phyloP scores from a whole-genome alignment of 2,888 invertebrate species.

The Lithodes maja region DNA sequence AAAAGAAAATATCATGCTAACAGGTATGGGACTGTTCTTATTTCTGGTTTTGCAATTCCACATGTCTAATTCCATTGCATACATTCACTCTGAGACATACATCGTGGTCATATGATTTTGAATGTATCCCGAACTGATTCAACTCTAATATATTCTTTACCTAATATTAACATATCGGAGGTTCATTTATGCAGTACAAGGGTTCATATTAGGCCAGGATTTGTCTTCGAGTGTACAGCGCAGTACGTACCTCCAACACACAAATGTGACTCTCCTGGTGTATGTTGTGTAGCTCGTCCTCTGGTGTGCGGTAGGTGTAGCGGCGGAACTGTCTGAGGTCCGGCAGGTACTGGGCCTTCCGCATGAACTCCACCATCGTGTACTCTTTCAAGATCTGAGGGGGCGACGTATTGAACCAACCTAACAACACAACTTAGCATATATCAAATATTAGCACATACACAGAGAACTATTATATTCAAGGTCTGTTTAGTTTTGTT shows the following conservation, averaged over 20 bases:
- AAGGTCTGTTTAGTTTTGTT: too few relatives aligned
- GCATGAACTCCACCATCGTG: slow-evolving; percentile 43
- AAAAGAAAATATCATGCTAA: too few relatives aligned
- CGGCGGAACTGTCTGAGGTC: slow-evolving; percentile 17
- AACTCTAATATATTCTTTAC: too few relatives aligned
- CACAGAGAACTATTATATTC: background rate
- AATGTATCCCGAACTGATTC: too few relatives aligned
- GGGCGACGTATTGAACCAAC: background rate
- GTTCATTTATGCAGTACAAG: too few relatives aligned
- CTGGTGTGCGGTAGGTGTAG: background rate
- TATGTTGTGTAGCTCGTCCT: background rate
- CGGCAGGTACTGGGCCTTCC: slow-evolving; percentile 25
- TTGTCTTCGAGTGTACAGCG: background rate
- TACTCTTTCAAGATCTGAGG: slow-evolving; percentile 37
- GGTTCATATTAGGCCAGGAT: too few relatives aligned
- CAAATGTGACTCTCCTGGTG: slow-evolving; percentile 11
- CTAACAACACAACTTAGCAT: background rate
- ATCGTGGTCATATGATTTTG: too few relatives aligned
- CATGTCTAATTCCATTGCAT: too few relatives aligned
- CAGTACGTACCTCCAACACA: slow-evolving; percentile 8
- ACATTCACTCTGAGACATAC: too few relatives aligned
- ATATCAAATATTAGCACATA: background rate
- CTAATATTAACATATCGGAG: too few relatives aligned
- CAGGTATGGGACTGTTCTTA: too few relatives aligned
- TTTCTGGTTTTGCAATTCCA: too few relatives aligned